Percentiles rank a stretch among this genome's conserved stretches.
Conservation (phyloP, 2,113 vertebrate genomes). For the Phainopepla nitens region DNA sequence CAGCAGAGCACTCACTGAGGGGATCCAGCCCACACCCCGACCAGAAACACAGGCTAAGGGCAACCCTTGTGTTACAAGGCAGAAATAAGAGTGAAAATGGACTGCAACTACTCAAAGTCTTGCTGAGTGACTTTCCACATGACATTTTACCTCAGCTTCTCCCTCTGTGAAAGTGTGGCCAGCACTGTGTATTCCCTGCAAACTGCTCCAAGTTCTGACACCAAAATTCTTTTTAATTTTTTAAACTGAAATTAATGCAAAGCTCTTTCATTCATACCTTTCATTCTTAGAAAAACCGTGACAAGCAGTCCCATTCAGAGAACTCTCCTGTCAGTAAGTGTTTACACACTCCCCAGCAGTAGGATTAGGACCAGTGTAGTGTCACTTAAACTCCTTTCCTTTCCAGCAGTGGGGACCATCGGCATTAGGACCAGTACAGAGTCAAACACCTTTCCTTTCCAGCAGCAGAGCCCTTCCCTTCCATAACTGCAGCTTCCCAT, state of each 20-base stretch:
- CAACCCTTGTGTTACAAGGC: background rate
- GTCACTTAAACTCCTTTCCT: background rate
- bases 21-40: background rate
- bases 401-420: background rate
- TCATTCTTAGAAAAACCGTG: background rate
- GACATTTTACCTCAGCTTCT: background rate
- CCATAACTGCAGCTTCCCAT: background rate
- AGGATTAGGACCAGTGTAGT: background rate
- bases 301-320: background rate
- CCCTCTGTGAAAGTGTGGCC: background rate
- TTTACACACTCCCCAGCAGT: background rate
- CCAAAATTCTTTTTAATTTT: accelerated
- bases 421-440: background rate
- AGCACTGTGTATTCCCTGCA: background rate
- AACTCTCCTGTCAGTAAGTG: background rate
- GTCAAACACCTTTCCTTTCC: background rate
- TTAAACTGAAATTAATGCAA: background rate
- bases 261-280: background rate
- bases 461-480: background rate
- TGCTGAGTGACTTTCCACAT: background rate
- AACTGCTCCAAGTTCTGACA: background rate
- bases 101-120: background rate
- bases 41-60: background rate
- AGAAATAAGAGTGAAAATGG: background rate
- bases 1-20: background rate